Conservation (phyloP, 2,113 vertebrate species). For the Passer montanus region DNA sequence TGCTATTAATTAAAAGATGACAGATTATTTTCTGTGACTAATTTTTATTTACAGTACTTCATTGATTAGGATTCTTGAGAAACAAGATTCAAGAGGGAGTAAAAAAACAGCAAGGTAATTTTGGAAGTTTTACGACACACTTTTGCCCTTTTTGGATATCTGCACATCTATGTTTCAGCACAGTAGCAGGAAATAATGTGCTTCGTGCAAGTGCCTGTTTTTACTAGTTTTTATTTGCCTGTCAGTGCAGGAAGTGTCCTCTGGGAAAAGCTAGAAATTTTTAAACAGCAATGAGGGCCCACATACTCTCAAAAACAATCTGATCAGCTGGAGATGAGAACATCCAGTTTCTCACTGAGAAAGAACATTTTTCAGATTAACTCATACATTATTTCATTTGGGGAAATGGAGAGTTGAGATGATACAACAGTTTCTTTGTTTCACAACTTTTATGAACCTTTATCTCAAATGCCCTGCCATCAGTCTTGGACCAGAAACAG, state of each 20-base stretch:
- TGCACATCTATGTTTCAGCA: neutral
- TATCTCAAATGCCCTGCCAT: neutral
- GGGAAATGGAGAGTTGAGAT: neutral
- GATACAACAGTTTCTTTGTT: neutral
- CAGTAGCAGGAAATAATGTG: neutral
- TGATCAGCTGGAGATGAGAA: neutral
- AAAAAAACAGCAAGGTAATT: neutral
- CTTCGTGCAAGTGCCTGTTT: neutral
- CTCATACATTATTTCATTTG: neutral
- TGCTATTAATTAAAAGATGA: neutral
- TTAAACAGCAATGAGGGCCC: neutral
- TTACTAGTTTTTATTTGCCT: neutral
- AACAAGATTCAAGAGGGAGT: neutral
- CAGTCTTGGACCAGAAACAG: neutral
- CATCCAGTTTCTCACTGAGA: neutral
- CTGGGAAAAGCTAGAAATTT: neutral
- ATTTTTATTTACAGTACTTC: neutral
- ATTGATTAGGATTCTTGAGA: neutral
- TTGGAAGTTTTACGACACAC: neutral
- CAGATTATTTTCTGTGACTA: neutral
- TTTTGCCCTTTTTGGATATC: neutral
- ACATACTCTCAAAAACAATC: neutral
- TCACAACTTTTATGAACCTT: neutral
- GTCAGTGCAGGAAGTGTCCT: neutral
- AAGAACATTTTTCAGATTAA: neutral